Percentiles rank a stretch among this genome's conserved stretches.
Conservation (phyloP, 2,113 vertebrate genomes). For the Struthio camelus region DNA sequence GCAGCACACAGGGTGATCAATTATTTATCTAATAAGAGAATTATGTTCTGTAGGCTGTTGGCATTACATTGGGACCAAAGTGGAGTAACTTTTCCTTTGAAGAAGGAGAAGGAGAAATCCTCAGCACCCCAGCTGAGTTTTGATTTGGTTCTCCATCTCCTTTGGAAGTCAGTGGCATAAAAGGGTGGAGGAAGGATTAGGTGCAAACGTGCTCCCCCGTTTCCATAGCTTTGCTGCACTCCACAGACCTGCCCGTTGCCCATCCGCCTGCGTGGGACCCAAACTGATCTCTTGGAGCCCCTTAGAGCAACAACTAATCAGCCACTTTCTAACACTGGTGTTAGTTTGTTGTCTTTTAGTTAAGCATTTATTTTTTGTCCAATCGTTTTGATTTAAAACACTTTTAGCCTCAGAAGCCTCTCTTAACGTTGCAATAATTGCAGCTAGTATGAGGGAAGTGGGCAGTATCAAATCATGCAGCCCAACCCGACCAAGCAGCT, state of each 20-base stretch:
- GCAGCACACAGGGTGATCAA: background rate
- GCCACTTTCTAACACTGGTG: background rate
- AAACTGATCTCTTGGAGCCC: background rate
- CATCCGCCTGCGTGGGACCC: background rate
- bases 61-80: background rate
- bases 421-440: background rate
- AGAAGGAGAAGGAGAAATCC: background rate
- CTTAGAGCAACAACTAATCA: background rate
- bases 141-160: background rate
- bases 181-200: background rate
- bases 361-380: background rate
- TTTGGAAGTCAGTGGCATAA: background rate
- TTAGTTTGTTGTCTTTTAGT: background rate
- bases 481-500: background rate
- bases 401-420: background rate
- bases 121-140: background rate
- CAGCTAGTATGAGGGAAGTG: background rate
- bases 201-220: background rate
- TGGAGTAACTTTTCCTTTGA: background rate
- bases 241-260: background rate
- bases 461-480: background rate
- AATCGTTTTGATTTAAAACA: background rate
- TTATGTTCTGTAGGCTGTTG: background rate
- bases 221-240: background rate
- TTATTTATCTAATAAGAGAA: constrained; percentile 28